Percentiles rank a stretch among this genome's conserved stretches.
phyloP scores from a whole-genome alignment of 2,797 vertebrate species.

The Oryzias dopingdopingensis region DNA sequence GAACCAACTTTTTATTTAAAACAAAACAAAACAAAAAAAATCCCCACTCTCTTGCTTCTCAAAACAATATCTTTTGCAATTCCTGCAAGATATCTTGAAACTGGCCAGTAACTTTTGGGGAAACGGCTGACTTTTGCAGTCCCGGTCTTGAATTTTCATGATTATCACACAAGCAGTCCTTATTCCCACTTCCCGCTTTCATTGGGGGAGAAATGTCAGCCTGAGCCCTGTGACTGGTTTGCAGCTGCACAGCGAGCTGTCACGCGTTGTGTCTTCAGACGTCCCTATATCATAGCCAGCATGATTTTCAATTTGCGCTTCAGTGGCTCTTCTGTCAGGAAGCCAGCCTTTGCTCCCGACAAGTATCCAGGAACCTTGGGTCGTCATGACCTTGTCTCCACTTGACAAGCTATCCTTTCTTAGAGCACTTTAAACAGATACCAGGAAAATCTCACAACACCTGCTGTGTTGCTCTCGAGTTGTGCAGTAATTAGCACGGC shows the following conservation, averaged over 20 bases:
- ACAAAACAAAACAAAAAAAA: too few species aligned
- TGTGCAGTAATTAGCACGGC: background rate
- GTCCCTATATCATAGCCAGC: background rate
- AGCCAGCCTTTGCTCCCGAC: background rate
- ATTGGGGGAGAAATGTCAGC: slow-evolving; percentile 1
- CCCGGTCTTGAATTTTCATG: too few species aligned
- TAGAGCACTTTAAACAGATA: background rate
- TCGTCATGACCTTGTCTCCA: background rate
- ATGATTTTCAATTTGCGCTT: slow-evolving; percentile 2
- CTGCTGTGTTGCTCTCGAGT: background rate
- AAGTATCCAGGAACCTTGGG: background rate
- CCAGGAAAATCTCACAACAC: background rate
- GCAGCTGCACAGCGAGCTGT: background rate
- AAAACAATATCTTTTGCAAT: too few species aligned
- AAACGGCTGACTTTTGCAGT: too few species aligned
- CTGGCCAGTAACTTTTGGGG: too few species aligned
- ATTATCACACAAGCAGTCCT: too few species aligned
- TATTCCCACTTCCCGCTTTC: background rate
- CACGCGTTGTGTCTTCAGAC: background rate
- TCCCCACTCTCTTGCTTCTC: too few species aligned
- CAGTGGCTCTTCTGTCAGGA: background rate
- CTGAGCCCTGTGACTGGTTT: background rate
- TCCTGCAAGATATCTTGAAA: too few species aligned
- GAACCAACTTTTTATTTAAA: too few species aligned
- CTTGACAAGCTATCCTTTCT: background rate